These are phyloP conservation scores for Parambassis ranga DNA, from an alignment of 2,797 vertebrate genomes.

Conservation along the genomic window DNA sequence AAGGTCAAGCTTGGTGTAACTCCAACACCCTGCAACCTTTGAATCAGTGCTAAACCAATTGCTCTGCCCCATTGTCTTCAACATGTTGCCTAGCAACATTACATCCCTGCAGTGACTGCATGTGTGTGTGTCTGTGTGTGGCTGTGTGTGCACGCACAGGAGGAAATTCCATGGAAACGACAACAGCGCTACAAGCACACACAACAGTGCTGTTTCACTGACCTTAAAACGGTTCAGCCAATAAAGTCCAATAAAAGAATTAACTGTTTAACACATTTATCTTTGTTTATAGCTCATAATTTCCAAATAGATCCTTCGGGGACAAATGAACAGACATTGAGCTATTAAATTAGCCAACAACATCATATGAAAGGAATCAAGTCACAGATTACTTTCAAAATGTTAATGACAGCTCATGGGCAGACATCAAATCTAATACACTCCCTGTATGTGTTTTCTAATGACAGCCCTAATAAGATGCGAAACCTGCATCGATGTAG, in stretches of 20 bases:
- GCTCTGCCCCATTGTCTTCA: constrained; percentile 53
- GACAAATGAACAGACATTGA: constrained; percentile 33
- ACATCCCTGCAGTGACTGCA: constrained; percentile 48
- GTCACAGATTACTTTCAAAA: constrained; percentile 32
- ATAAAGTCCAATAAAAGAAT: constrained; percentile 15
- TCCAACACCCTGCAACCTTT: constrained; percentile 60
- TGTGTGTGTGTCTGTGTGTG: constrained; percentile 6
- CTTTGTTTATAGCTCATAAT: constrained; percentile 15
- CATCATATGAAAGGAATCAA: constrained; percentile 18
- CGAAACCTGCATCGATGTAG: constrained; percentile 21
- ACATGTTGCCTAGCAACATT: constrained; percentile 72
- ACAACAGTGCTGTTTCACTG: constrained; percentile 4
- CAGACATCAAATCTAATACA: constrained; percentile 26
- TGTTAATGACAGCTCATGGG: constrained; percentile 26
- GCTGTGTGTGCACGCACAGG: constrained; percentile 43
- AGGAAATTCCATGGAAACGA: constrained; percentile 72
- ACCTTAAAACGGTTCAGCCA: constrained; percentile 14
- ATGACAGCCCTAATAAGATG: constrained; percentile 31
- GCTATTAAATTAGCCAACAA: constrained; percentile 29
- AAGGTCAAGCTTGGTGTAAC: constrained; percentile 35
- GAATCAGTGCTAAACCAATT: constrained; percentile 59
- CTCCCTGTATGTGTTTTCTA: constrained; percentile 7
- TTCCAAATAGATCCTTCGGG: constrained; percentile 16
- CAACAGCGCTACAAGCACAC: constrained; percentile 20
- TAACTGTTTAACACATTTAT: neutral